Base-by-base conservation (phyloP, 2,113 vertebrate genomes). In the Entelurus aequoreus region DNA sequence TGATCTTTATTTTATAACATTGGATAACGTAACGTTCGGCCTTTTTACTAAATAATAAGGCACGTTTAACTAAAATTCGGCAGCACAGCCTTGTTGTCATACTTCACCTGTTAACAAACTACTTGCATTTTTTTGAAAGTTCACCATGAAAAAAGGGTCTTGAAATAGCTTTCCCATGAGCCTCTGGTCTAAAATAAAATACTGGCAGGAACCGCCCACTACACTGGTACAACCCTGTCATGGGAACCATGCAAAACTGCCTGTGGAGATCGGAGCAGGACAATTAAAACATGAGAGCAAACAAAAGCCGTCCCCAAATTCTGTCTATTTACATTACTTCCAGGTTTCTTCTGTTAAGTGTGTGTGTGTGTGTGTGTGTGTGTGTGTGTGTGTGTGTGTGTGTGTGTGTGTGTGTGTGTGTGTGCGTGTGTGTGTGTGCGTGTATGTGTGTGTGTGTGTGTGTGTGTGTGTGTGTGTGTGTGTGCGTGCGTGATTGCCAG, bases 91-190 rank as follows among this genome's bases (percentile, higher is more conserved):
- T 44, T 53, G 56, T 69, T 70, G 57, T 63, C 79, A 60, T 62
- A 68, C 60, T 86, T 85, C 87, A 92, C 91, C 90, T 91, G 89
- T 69, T 87, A 79, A 79, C 77, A 81, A 83, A 80, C 83, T 62
- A 58, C 75, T 81, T 77, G 72, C 76, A 65, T 78, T 79, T 86
- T 82, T 86, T 80, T 76, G 65, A 62, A 70, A 75, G 68, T 57
- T 21, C 51, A 60, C 85, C 70, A 84, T 82, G 84, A 87, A 88
- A 73, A 49, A 12, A 46, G 10, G 67, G 77, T 82, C 86, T 76
- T 36, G 57, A 86, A 90, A 91, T 90, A 91, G 85, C 85, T 91
- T 92, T 92, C 90, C 88, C 90, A 91, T 91, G 90, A 91, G 90
- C 84, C 85, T 83, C 72, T 71, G 74, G 81, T 86, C 84, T 78